Conservation (phyloP, 2,888 invertebrate species). For the Thumatha senex region DNA sequence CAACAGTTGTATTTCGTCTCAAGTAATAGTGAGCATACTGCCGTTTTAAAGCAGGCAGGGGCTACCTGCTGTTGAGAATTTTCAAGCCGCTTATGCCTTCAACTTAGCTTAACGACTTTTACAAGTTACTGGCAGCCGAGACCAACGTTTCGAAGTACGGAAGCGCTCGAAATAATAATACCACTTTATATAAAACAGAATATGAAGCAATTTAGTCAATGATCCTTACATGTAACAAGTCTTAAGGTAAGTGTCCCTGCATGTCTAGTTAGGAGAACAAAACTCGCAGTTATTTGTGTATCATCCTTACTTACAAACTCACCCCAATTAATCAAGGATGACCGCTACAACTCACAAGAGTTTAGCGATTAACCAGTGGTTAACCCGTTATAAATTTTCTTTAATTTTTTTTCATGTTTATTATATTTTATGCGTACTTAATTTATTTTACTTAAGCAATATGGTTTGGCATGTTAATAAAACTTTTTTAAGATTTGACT, state of each 20-base stretch:
- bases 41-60: too few species aligned
- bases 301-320: slow-evolving; percentile 51
- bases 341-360: slow-evolving; percentile 40
- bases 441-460: slow-evolving; percentile 3
- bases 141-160: too few species aligned
- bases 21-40: too few species aligned
- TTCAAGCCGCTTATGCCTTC: too few species aligned
- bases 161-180: too few species aligned
- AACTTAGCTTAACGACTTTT: too few species aligned
- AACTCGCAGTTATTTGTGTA: slow-evolving; percentile 40
- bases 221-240: slow-evolving; percentile 43
- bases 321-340: slow-evolving; percentile 54
- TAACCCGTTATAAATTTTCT: slow-evolving; percentile 12
- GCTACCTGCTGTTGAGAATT: too few species aligned
- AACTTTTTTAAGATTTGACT: slow-evolving; percentile 15
- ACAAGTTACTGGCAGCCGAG: too few species aligned
- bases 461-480: slow-evolving; percentile 8
- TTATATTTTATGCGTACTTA: slow-evolving; percentile 21
- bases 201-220: slow-evolving; percentile 50
- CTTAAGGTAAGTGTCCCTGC: slow-evolving; percentile 46
- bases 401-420: slow-evolving; percentile 22
- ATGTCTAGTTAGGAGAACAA: slow-evolving; percentile 47
- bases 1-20: too few species aligned
- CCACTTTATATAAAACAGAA: slow-evolving; percentile 18
- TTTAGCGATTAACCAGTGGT: slow-evolving; percentile 30